A percentile compares a stretch with the other conserved stretches of the same genome.
These are phyloP conservation scores for Paraescarpia echinospica DNA, from an alignment of 1,140 invertebrate species.

Conservation along the genomic window DNA sequence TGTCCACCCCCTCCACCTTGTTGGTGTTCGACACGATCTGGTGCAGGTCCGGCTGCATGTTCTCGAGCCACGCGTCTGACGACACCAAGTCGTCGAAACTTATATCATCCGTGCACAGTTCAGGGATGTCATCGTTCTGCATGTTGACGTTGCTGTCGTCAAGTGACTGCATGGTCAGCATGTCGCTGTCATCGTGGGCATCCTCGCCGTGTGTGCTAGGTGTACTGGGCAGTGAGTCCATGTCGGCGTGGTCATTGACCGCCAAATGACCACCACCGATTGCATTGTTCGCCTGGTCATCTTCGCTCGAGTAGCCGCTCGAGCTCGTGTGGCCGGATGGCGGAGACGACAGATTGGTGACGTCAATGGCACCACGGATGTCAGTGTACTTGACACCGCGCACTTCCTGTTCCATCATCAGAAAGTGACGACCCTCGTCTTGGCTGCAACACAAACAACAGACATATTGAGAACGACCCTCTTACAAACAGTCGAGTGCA, in stretches of 20 bases:
- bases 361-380: conserved; percentile 10
- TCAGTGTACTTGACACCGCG: conserved; percentile 1
- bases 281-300: not conserved
- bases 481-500: not conserved
- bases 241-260: not conserved
- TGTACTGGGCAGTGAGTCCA: not conserved
- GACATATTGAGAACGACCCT: not conserved
- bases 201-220: not conserved
- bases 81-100: not conserved
- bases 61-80: not conserved
- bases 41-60: not conserved
- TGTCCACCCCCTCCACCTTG: not conserved
- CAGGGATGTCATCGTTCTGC: conserved; percentile 6
- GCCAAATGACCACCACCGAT: not conserved
- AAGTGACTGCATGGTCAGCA: not conserved
- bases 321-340: not conserved
- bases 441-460: conserved; percentile 10
- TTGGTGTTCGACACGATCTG: not conserved
- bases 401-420: conserved; percentile 18
- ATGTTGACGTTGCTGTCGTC: conserved; percentile 16
- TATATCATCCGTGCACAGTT: not conserved
- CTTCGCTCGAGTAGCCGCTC: not conserved
- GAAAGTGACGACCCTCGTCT: conserved; percentile 12
- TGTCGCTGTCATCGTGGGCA: not conserved
- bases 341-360: conserved; percentile 8